Percentiles rank a stretch among this genome's conserved stretches.
Conservation (phyloP, 2,797 vertebrate species). For the Enteromius viviparus region DNA sequence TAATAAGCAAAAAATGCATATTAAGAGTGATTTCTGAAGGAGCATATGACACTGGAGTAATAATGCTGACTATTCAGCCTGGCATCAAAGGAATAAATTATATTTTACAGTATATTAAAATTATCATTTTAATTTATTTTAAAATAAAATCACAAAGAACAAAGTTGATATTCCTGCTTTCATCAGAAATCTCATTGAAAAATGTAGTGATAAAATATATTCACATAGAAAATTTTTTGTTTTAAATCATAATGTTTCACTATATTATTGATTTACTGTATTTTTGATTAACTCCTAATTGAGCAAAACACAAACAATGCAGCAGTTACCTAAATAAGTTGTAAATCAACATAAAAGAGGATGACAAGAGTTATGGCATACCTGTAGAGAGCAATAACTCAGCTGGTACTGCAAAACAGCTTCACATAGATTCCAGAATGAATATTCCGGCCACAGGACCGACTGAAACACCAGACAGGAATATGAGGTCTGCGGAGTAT, state of each 20-base stretch:
- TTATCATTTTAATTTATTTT: too few species aligned
- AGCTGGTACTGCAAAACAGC: conserved; percentile 92
- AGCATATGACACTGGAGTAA: not conserved
- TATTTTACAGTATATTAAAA: not conserved
- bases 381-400: conserved; percentile 90
- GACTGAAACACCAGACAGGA: conserved; percentile 96
- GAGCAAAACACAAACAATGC: not conserved
- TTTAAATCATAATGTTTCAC: not conserved
- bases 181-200: too few species aligned
- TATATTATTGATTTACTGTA: not conserved
- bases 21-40: not conserved
- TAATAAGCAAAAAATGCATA: not conserved
- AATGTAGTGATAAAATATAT: not conserved
- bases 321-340: not conserved
- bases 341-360: not conserved
- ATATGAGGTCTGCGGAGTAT: conserved; percentile 86
- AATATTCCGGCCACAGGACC: conserved; percentile 95
- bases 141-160: not conserved
- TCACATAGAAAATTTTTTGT: not conserved
- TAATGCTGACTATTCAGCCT: not conserved
- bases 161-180: too few species aligned
- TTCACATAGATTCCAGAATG: conserved; percentile 98
- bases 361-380: conserved; percentile 63
- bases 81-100: not conserved
- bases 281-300: not conserved